Evolutionary conservation across 2,888 invertebrate genomes (phyloP).

Genomic region (Danaus chrysippus): DNA sequence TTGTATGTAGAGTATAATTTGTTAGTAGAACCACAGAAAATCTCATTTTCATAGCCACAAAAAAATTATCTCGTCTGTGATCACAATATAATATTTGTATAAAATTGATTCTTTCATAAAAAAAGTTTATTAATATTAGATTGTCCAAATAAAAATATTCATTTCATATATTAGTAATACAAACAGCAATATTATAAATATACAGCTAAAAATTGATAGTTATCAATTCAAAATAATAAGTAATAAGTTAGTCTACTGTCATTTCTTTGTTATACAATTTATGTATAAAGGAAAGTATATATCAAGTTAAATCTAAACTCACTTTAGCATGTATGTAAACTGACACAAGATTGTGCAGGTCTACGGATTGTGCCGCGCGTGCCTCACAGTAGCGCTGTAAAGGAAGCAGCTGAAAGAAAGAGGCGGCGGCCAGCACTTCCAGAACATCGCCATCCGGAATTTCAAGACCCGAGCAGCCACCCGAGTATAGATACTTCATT

Average conservation of each 20-base stretch:
- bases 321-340: slow-evolving; percentile 97
- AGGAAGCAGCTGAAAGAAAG: slow-evolving; percentile 93
- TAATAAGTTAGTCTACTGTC: neutral
- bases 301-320: slow-evolving; percentile 19
- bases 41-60: too few relatives aligned
- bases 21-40: too few relatives aligned
- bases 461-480: slow-evolving; percentile 88
- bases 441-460: slow-evolving; percentile 89
- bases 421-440: slow-evolving; percentile 94
- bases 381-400: slow-evolving; percentile 91
- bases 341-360: slow-evolving; percentile 92
- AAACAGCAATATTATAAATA: too few relatives aligned
- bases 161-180: too few relatives aligned
- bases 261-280: neutral
- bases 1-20: too few relatives aligned
- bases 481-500: slow-evolving; percentile 95
- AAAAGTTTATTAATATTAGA: too few relatives aligned
- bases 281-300: neutral
- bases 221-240: too few relatives aligned
- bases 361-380: slow-evolving; percentile 89
- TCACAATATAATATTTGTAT: too few relatives aligned
- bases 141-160: too few relatives aligned
- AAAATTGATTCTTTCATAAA: too few relatives aligned
- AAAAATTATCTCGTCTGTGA: too few relatives aligned
- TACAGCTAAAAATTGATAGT: too few relatives aligned